Evolutionary conservation across 2,113 vertebrate species (phyloP).

Genomic region (Crotophaga sulcirostris): DNA sequence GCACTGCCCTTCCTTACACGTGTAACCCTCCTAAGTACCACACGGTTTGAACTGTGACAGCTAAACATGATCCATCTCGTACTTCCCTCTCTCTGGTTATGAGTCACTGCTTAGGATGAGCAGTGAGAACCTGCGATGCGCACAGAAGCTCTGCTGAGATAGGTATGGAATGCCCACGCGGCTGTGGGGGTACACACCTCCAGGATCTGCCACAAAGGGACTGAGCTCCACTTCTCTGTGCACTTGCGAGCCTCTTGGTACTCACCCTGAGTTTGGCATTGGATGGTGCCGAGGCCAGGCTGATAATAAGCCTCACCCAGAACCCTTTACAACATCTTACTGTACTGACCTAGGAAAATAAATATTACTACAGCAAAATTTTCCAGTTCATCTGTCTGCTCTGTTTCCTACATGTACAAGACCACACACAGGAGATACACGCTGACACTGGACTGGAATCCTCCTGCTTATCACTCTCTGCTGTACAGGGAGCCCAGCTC

Average conservation of each 20-base stretch:
- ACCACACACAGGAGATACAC: neutral
- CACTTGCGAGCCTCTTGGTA: neutral
- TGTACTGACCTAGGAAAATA: neutral
- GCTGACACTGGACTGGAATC: neutral
- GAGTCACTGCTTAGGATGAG: neutral
- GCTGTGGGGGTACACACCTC: no score
- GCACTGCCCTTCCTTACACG: neutral
- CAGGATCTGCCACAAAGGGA: rapidly evolving
- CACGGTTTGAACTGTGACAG: neutral
- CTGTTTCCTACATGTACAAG: neutral
- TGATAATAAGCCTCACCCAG: neutral
- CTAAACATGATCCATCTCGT: rapidly evolving
- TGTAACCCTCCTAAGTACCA: neutral
- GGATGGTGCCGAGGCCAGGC: neutral
- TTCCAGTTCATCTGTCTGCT: neutral
- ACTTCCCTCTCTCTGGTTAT: neutral
- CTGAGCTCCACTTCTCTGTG: neutral
- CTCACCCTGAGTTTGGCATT: no score
- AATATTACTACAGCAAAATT: neutral
- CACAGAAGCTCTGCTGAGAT: neutral
- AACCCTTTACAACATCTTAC: neutral
- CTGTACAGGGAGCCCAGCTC: neutral
- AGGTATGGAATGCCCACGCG: rapidly evolving
- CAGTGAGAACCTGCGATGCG: rapidly evolving
- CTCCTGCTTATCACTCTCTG: neutral